A percentile compares a stretch with the other conserved stretches of the same genome.
Conservation (phyloP, 2,113 vertebrate genomes). For the Istiophorus platypterus region DNA sequence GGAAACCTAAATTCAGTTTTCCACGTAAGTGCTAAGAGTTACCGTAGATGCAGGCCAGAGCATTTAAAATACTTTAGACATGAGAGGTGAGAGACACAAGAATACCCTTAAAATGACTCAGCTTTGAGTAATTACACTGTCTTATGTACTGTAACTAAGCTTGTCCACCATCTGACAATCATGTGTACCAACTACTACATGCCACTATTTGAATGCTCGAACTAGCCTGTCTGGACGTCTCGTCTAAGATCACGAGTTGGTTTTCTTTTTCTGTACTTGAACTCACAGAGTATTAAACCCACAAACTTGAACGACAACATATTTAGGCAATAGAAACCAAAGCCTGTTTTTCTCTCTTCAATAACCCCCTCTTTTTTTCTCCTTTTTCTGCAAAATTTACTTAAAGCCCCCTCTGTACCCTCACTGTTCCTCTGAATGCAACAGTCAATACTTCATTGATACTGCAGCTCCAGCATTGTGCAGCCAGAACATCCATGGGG, state of each 20-base stretch:
- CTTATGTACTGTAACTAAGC: background rate
- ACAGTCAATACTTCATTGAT: slow-evolving; percentile 73
- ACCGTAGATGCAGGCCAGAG: background rate
- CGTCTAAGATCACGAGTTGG: background rate
- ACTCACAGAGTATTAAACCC: background rate
- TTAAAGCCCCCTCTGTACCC: slow-evolving; percentile 27
- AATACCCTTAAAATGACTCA: slow-evolving; percentile 9
- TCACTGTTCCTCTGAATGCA: slow-evolving; percentile 54
- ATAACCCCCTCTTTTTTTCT: background rate
- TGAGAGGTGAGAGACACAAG: background rate
- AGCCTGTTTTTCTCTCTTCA: slow-evolving; percentile 15
- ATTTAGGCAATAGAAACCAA: slow-evolving; percentile 12
- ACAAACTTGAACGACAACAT: slow-evolving; percentile 4
- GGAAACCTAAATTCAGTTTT: background rate
- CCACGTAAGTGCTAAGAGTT: background rate
- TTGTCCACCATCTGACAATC: background rate
- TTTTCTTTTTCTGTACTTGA: slow-evolving; percentile 10
- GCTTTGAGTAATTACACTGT: background rate
- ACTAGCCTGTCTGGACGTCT: background rate
- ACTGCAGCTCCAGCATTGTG: slow-evolving; percentile 61
- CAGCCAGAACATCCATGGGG: slow-evolving; percentile 64
- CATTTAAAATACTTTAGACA: slow-evolving; percentile 7
- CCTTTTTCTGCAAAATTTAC: slow-evolving; percentile 18
- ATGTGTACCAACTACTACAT: background rate
- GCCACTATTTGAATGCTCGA: background rate